Evolutionary conservation across 2,113 vertebrate genomes (phyloP), one percentile per base, ranked within the genome.

Genomic region (Prochilodus magdalenae): DNA sequence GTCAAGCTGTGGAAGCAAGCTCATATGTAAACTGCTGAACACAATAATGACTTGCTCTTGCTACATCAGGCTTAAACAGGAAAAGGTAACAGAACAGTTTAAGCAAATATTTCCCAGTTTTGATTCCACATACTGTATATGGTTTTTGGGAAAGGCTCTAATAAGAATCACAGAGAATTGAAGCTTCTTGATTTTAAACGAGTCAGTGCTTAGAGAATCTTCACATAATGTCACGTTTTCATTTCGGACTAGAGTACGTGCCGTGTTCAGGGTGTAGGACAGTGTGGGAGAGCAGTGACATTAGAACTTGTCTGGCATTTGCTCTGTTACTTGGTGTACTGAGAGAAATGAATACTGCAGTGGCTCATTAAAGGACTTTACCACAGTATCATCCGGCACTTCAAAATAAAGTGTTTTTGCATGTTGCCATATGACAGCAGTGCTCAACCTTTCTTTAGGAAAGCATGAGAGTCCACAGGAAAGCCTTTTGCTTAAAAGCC

Each of bases 1-100:
- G 10, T 57, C 20, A 29, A 72, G 66, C 51, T 40, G 60, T 36
- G 81, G 60, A 84, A 49, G 65, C 71, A 73, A 33, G 27, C 15
- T n/a, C 77, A 71, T 59, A 29, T 71, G 77, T 13, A 69, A 69
- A 40, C 65, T 47, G 29, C 29, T 16, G 55, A 59, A 33, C 40
- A 27, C n/a, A 60, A 30, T 66, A 36, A 72, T 26, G 55, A 47
- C 24, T 79, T 70, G 24, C 53, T 22, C 3, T 49, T 69, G 33
- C n/a, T 47, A 62, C 44, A 76, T 51, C 18, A 33, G 26, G 12
- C 20, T 53, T 24, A 14, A 27, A n/a, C 14, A 51, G 49, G 49
- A 51, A 51, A 11, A 44, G 8, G 4, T 44, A 44, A 44, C 40
- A 44, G 40, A 10, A 44, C 7, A 7, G 7, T 7, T 36, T 7